Evolutionary conservation across 2,797 vertebrate species (phyloP).

Genomic region (Acropternis orthonyx): DNA sequence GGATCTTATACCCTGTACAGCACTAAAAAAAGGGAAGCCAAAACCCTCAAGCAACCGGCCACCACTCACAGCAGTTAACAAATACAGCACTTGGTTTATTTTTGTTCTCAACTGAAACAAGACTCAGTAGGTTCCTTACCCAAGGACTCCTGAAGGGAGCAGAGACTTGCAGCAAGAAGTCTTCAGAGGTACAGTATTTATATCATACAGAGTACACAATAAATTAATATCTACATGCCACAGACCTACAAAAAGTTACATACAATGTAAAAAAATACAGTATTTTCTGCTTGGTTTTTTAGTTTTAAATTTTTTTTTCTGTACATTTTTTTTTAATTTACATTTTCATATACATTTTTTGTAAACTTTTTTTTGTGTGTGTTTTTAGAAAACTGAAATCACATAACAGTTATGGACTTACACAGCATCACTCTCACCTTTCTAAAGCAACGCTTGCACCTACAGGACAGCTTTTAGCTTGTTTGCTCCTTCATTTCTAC

Average conservation of each 20-base stretch:
- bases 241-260: conserved; percentile 84
- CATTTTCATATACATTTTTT: conserved; percentile 79
- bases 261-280: conserved; percentile 83
- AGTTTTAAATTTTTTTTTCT: conserved; percentile 83
- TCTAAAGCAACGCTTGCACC: conserved; percentile 21
- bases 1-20: accelerated
- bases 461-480: conserved; percentile 30
- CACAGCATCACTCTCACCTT: conserved; percentile 47
- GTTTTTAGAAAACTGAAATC: conserved; percentile 60
- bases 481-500: conserved; percentile 67
- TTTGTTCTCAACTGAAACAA: conserved; percentile 55
- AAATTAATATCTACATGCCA: conserved; percentile 97
- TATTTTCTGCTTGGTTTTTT: conserved; percentile 85
- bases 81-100: conserved; percentile 65
- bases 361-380: conserved; percentile 64
- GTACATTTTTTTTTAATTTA: conserved; percentile 80
- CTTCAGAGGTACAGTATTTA: conserved; percentile 55
- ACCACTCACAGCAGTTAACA: neutral
- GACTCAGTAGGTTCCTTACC: conserved; percentile 39
- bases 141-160: conserved; percentile 47
- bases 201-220: conserved; percentile 84
- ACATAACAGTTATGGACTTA: conserved; percentile 62
- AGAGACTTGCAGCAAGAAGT: conserved; percentile 66
- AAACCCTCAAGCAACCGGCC: neutral
- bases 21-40: neutral